Evolutionary conservation across 2,797 vertebrate species (phyloP).

Genomic region (Poecilia wingei): DNA sequence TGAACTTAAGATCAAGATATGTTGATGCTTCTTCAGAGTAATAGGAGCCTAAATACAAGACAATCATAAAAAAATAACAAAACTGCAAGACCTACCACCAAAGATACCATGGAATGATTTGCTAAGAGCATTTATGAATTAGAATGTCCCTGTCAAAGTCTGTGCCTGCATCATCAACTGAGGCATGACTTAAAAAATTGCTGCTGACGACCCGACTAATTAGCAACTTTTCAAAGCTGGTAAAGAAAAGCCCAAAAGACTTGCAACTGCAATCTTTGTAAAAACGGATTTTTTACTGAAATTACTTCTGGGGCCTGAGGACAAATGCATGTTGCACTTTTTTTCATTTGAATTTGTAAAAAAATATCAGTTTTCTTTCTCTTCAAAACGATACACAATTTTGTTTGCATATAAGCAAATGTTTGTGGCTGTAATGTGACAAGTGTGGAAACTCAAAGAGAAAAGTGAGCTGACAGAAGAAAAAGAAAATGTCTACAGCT

Average conservation of each 20-base stretch:
- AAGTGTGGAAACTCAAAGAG: background rate
- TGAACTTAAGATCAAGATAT: background rate
- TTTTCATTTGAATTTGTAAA: background rate
- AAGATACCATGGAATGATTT: background rate
- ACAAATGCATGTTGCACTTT: background rate
- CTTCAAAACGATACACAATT: background rate
- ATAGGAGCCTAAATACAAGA: background rate
- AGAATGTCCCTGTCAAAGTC: background rate
- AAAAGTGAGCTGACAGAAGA: conserved; percentile 11
- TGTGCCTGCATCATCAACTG: background rate
- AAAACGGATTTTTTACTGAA: background rate
- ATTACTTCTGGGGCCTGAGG: background rate
- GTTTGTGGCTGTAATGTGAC: background rate
- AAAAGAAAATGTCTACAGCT: conserved; percentile 11
- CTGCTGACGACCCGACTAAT: background rate
- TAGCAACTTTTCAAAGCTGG: background rate
- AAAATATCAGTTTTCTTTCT: background rate
- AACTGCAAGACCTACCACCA: background rate
- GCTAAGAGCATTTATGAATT: background rate
- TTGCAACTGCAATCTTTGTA: background rate
- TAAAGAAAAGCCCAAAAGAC: background rate
- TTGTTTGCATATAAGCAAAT: background rate
- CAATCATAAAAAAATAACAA: background rate
- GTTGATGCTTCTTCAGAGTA: background rate
- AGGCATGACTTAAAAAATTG: background rate